A percentile compares a stretch with the other conserved stretches of the same genome.
Conservation (phyloP, 2,888 invertebrate genomes). For the Autographa pulchrina region DNA sequence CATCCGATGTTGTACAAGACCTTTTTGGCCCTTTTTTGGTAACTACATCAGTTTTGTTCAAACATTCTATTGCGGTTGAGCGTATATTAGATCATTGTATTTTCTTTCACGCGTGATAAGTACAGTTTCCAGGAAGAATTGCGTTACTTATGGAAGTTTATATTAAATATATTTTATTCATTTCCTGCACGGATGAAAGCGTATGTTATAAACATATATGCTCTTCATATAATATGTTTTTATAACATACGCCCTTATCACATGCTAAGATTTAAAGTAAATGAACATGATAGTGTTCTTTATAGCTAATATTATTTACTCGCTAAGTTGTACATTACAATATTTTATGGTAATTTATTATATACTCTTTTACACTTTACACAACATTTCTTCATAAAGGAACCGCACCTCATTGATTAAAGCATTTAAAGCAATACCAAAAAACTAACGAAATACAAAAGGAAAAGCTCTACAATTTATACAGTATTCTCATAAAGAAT, state of each 20-base stretch:
- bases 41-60: slow-evolving; percentile 35
- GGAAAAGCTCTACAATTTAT: neutral
- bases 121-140: neutral
- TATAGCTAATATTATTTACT: no score
- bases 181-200: neutral
- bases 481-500: no score
- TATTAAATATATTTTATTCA: neutral
- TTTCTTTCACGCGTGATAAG: neutral
- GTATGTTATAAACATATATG: no score
- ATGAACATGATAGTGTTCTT: no score
- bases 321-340: neutral
- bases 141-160: neutral
- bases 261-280: no score
- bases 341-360: neutral
- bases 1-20: slow-evolving; percentile 35
- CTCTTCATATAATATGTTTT: neutral
- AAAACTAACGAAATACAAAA: neutral
- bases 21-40: slow-evolving; percentile 44
- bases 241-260: neutral
- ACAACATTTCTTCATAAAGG: neutral
- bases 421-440: neutral
- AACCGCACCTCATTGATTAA: neutral
- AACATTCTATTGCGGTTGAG: slow-evolving; percentile 19
- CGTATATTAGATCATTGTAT: slow-evolving; percentile 5
- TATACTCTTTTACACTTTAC: no score